phyloP scores from a whole-genome alignment of 2,113 vertebrate genomes.

The Carlito syrichta region DNA sequence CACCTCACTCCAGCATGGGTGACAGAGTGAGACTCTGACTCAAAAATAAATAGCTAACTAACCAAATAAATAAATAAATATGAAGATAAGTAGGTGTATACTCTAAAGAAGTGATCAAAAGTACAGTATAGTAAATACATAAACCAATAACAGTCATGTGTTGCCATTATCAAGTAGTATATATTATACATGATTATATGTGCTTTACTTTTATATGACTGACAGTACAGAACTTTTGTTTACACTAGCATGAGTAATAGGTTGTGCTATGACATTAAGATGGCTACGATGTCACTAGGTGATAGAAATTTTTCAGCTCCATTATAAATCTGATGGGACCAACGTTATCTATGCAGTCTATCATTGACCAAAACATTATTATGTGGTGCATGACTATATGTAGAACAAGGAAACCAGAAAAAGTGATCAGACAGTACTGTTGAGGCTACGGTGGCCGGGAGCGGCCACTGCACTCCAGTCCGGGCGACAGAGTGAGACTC shows the following conservation, averaged over 20 bases:
- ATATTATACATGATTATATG: not conserved
- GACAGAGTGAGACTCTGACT: no score
- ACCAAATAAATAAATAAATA: no score
- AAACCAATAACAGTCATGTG: not conserved
- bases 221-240: not conserved
- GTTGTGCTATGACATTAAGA: not conserved
- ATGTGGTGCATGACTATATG: not conserved
- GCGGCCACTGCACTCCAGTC: no score
- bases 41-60: no score
- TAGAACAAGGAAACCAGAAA: not conserved
- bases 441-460: no score
- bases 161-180: not conserved
- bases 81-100: not conserved
- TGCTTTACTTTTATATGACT: not conserved
- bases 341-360: not conserved
- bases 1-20: no score
- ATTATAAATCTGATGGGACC: not conserved
- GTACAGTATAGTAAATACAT: not conserved
- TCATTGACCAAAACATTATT: not conserved
- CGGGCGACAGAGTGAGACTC: no score
- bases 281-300: not conserved
- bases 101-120: not conserved
- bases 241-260: not conserved
- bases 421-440: not conserved
- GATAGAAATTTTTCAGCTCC: not conserved